Base-by-base conservation (phyloP, 2,113 vertebrate species). In the Hirundichthys speculiger region DNA sequence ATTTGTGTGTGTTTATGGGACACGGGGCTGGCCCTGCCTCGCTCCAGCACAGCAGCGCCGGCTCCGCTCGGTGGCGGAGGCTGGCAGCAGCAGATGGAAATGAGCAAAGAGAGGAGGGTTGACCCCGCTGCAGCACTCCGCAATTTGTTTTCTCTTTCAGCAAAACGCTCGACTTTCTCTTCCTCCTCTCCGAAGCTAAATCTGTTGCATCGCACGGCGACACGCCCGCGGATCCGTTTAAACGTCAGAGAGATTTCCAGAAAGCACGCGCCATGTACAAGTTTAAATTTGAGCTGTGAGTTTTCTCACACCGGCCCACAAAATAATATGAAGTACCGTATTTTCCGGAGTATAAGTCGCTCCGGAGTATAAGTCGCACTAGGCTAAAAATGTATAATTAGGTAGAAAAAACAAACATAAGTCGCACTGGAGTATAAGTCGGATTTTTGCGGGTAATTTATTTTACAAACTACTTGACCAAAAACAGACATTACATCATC, bases 1-100 rank as follows among this genome's bases (percentile, higher is more conserved):
- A 92, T 94, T 93, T 92, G 91, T 88, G 89, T 89, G 86, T 87
- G 86, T 92, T 91, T 92, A 88, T 90, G 84, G 86, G 89, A 92
- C 88, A 91, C 68, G 71, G 83, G 88, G 84, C 80, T 88, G 85
- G 87, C 82, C 85, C 85, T 80, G 85, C 71, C 83, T 87, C 73
- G 65, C 81, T 89, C 84, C 84, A 64, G 84, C 68, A 77, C 78
- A 22, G 73, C 53, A 13, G 61, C n/a, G 65, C 71, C 73, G 69
- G 82, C 85, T 69, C 84, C 80, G 64, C 83, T 80, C 64, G 71
- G 86, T 88, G 86, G 79, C 68, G 64, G 84, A 67, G 69, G 55
- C 42, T 79, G 74, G 82, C 80, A 84, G 83, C 62, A 61, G 79
- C 84, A 87, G 64, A 84, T 64, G 77, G 72, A 84, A 78, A 80